phyloP scores from a whole-genome alignment of 2,113 vertebrate species.

The Neomonachus schauinslandi region DNA sequence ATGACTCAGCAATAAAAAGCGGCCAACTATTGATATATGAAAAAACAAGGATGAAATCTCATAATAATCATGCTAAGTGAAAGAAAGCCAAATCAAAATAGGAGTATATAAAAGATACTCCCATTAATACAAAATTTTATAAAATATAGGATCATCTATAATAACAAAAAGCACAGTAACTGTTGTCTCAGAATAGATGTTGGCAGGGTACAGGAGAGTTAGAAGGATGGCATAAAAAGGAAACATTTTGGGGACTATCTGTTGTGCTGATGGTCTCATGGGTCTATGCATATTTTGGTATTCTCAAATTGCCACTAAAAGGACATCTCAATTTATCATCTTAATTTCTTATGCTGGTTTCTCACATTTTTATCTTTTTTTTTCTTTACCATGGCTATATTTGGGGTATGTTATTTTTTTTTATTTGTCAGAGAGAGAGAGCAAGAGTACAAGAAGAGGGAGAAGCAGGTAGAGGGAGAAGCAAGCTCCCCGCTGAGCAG shows the following conservation, averaged over 20 bases:
- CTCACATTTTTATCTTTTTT: not conserved
- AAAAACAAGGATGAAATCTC: not conserved
- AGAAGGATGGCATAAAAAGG: not conserved
- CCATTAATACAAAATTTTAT: not conserved
- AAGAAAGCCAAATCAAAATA: not conserved
- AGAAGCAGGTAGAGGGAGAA: too few relatives aligned
- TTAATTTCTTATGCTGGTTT: not conserved
- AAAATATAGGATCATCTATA: not conserved
- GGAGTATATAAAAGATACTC: not conserved
- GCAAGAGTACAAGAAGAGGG: too few relatives aligned
- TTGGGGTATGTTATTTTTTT: not conserved
- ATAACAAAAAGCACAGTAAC: not conserved
- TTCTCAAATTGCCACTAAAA: not conserved
- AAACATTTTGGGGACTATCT: not conserved
- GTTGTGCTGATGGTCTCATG: not conserved
- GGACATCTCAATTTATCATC: not conserved
- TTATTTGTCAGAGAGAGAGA: too few relatives aligned
- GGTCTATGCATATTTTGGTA: not conserved
- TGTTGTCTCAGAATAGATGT: not conserved
- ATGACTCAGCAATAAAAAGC: not conserved
- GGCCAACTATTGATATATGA: not conserved
- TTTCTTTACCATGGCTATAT: not conserved
- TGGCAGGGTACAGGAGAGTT: fast-evolving
- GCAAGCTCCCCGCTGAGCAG: too few relatives aligned
- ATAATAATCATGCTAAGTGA: not conserved